Evolutionary conservation across 2,113 vertebrate genomes (phyloP).

Genomic region (Crotalus tigris): DNA sequence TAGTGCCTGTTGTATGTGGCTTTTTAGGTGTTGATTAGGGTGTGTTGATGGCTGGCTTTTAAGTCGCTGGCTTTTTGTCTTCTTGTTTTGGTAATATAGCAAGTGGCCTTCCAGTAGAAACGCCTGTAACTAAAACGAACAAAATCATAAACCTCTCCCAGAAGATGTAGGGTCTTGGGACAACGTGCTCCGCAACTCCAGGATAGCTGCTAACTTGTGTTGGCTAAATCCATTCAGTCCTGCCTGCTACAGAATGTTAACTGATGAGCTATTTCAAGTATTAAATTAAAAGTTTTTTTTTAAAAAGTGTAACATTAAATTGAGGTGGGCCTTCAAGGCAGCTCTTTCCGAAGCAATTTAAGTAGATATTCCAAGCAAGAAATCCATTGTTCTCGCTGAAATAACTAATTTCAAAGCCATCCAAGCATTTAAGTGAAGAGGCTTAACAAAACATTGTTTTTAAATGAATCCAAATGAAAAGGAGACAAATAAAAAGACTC

Average conservation of each 20-base stretch:
- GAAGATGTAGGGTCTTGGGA: not conserved
- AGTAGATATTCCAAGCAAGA: constrained; percentile 32
- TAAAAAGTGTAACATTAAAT: constrained; percentile 4
- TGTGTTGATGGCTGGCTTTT: not conserved
- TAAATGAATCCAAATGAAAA: not conserved
- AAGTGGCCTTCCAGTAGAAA: not conserved
- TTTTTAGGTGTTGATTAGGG: not conserved
- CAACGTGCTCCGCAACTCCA: not conserved
- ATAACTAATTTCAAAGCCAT: constrained; percentile 23
- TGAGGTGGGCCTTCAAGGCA: constrained; percentile 20
- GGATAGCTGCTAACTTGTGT: not conserved
- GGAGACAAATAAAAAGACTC: not conserved
- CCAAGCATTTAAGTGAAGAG: constrained; percentile 24
- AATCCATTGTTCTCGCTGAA: constrained; percentile 16
- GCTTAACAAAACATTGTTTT: constrained; percentile 3
- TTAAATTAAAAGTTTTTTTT: not conserved
- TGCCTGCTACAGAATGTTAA: not conserved
- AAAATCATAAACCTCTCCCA: not conserved
- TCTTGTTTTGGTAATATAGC: not conserved
- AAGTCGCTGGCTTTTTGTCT: not conserved
- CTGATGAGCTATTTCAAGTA: not conserved
- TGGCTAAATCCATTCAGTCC: not conserved
- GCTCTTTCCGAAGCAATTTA: constrained; percentile 28
- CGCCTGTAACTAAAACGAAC: not conserved
- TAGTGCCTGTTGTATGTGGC: not conserved